phyloP scores from a whole-genome alignment of 2,797 vertebrate species.

The Hemibagrus guttatus region DNA sequence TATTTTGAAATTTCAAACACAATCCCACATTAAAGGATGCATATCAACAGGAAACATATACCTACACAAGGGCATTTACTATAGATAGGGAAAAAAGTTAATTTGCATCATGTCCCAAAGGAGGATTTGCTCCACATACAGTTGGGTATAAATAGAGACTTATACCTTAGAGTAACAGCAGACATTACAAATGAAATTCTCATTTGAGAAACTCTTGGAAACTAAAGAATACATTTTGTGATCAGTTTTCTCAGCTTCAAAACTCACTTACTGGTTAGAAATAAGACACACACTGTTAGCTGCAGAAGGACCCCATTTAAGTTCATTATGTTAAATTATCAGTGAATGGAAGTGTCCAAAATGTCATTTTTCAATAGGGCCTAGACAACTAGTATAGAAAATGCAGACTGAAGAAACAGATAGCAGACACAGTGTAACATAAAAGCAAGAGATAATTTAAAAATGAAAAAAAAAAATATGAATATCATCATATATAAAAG shows the following conservation, averaged over 20 bases:
- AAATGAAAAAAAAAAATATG: not conserved
- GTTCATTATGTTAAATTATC: not conserved
- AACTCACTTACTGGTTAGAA: not conserved
- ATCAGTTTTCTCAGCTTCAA: not conserved
- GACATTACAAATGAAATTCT: too few relatives aligned
- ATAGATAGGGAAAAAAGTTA: slow-evolving; percentile 21
- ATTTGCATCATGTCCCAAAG: slow-evolving; percentile 27
- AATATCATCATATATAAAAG: not conserved
- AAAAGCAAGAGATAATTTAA: not conserved
- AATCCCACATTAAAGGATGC: not conserved
- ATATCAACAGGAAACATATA: not conserved
- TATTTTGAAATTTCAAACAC: not conserved
- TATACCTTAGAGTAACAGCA: slow-evolving; percentile 21
- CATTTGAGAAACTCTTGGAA: not conserved
- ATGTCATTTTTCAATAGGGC: not conserved
- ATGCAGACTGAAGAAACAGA: not conserved
- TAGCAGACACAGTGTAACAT: not conserved
- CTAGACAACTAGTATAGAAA: not conserved
- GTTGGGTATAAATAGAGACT: slow-evolving; percentile 38
- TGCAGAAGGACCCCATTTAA: not conserved
- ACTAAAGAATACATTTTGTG: not conserved
- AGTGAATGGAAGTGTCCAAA: not conserved
- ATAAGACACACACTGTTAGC: not conserved
- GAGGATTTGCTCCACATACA: slow-evolving; percentile 35
- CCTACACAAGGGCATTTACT: slow-evolving; percentile 16